These are phyloP conservation scores for Hystrix brachyura DNA, from an alignment of 2,113 vertebrate species.

Conservation along the genomic window DNA sequence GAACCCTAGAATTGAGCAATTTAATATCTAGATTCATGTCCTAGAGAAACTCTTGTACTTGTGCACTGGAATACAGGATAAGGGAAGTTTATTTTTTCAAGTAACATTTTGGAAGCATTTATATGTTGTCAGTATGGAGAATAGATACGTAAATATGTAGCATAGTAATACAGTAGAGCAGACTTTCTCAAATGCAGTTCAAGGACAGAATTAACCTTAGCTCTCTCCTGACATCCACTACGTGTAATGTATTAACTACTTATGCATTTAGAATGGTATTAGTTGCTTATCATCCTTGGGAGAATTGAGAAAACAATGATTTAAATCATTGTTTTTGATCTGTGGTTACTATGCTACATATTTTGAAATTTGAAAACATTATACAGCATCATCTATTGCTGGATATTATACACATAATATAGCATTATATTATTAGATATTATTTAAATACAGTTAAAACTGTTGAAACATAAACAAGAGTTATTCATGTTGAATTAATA, in stretches of 20 bases:
- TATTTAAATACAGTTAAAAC: slow-evolving; percentile 4
- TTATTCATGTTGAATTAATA: not conserved
- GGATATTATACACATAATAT: not conserved
- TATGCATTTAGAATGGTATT: not conserved
- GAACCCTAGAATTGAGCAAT: not conserved
- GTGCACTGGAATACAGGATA: not conserved
- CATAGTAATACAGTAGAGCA: not conserved
- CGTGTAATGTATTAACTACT: not conserved
- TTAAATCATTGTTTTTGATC: not conserved
- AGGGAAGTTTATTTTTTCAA: slow-evolving; percentile 7
- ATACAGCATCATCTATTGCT: not conserved
- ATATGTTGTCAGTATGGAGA: not conserved
- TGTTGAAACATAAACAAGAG: slow-evolving; percentile 1
- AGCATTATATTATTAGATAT: not conserved
- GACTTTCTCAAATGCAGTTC: not conserved
- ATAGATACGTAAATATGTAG: not conserved
- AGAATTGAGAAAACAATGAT: not conserved
- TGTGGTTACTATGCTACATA: not conserved
- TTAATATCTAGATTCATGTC: not conserved
- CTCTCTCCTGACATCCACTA: not conserved
- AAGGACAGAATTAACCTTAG: not conserved
- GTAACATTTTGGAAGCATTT: not conserved
- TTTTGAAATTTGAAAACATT: slow-evolving; percentile 34
- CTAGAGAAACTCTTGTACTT: not conserved
- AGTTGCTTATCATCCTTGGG: not conserved